Conservation (phyloP, 2,113 vertebrate species). For the Scartelaos histophorus region DNA sequence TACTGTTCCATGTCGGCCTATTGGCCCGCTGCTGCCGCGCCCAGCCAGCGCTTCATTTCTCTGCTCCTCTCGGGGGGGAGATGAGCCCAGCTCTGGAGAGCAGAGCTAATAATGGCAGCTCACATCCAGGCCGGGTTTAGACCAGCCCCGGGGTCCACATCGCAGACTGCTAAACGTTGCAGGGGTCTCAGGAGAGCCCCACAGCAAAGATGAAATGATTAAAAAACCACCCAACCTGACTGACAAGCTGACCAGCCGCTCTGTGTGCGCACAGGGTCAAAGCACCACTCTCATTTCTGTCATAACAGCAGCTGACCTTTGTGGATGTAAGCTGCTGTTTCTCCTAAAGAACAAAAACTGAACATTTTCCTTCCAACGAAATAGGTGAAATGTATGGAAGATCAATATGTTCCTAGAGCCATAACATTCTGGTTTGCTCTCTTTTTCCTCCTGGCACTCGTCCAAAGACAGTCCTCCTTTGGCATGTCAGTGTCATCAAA, state of each 20-base stretch:
- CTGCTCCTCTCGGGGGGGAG: slow-evolving; percentile 91
- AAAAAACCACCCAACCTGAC: slow-evolving; percentile 89
- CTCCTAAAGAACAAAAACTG: not conserved
- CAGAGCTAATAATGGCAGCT: slow-evolving; percentile 99
- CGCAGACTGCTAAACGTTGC: slow-evolving; percentile 97
- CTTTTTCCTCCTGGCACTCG: slow-evolving; percentile 52
- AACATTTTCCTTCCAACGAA: slow-evolving; percentile 11
- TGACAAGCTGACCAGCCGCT: slow-evolving; percentile 71
- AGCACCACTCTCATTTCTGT: slow-evolving; percentile 52
- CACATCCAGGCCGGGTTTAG: slow-evolving; percentile 90
- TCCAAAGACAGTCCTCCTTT: slow-evolving; percentile 66
- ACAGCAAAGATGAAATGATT: slow-evolving; percentile 95
- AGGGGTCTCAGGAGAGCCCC: slow-evolving; percentile 86
- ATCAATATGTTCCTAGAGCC: slow-evolving; percentile 33
- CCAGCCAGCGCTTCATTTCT: slow-evolving; percentile 94
- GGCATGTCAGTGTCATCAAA: slow-evolving; percentile 68
- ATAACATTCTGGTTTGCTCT: slow-evolving; percentile 55
- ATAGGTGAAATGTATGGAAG: slow-evolving; percentile 15
- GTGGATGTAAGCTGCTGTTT: slow-evolving; percentile 51
- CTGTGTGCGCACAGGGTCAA: slow-evolving; percentile 57
- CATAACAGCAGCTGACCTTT: slow-evolving; percentile 60
- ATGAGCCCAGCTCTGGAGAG: slow-evolving; percentile 90
- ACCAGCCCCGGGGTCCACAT: slow-evolving; percentile 93
- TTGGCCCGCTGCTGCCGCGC: slow-evolving; percentile 73
- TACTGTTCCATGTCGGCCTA: slow-evolving; percentile 94